Percentiles rank a stretch among this genome's conserved stretches.
These are phyloP conservation scores for Amiota mariae DNA, from an alignment of 2,888 invertebrate genomes.

Conservation along the genomic window DNA sequence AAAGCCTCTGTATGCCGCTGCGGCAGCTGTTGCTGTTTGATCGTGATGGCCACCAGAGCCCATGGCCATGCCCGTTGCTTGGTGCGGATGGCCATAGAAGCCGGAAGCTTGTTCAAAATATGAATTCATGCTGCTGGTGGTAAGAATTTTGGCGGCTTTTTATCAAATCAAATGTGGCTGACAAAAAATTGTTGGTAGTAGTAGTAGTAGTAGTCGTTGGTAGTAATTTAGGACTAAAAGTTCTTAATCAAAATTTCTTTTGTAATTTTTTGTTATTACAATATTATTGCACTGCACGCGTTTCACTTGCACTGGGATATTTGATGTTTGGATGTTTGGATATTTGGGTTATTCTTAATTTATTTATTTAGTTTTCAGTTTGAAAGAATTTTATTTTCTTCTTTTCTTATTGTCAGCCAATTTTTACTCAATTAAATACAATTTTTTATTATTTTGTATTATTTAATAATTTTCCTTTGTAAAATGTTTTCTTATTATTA, in stretches of 20 bases:
- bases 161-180: too few species aligned
- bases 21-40: slow-evolving; percentile 79
- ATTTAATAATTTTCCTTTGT: slow-evolving; percentile 12
- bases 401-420: slow-evolving; percentile 23
- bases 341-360: neutral
- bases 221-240: too few species aligned
- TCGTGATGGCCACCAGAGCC: slow-evolving; percentile 82
- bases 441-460: slow-evolving; percentile 19
- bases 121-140: slow-evolving; percentile 85
- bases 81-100: slow-evolving; percentile 95
- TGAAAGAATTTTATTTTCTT: slow-evolving; percentile 5
- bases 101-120: slow-evolving; percentile 94
- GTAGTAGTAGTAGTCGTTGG: too few species aligned
- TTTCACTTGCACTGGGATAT: neutral
- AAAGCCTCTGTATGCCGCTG: slow-evolving; percentile 86
- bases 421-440: neutral
- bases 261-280: neutral
- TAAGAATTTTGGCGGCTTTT: slow-evolving; percentile 68
- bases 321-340: neutral
- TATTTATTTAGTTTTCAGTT: neutral
- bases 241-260: neutral
- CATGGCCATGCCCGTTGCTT: slow-evolving; percentile 80
- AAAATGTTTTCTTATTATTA: slow-evolving; percentile 18
- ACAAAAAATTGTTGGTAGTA: too few species aligned
- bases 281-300: neutral